phyloP scores from a whole-genome alignment of 37 sponge, comb jelly and placozoan genomes.

The Amphimedon queenslandica region DNA sequence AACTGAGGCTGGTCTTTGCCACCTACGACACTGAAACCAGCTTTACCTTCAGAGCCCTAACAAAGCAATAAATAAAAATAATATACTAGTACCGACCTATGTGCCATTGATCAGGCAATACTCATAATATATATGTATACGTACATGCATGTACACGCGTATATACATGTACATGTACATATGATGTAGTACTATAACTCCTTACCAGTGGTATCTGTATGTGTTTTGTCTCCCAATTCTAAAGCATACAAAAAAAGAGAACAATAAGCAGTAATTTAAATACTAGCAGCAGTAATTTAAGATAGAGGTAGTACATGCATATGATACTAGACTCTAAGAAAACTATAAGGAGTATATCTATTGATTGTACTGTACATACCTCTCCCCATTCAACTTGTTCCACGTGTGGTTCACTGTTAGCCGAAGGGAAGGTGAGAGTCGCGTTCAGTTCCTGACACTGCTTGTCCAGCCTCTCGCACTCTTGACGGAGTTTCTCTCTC shows the following conservation, averaged over 20 bases:
- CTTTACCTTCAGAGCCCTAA: constrained; percentile 45
- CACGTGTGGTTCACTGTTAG: not conserved
- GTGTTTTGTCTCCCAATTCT: constrained; percentile 71
- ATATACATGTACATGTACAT: not conserved
- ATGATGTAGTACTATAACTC: not conserved
- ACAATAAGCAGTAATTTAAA: not conserved
- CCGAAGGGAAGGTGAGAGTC: not conserved
- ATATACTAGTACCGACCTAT: too few species aligned
- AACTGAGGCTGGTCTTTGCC: constrained; percentile 78
- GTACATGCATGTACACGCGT: not conserved
- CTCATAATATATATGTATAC: not conserved
- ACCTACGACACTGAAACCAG: constrained; percentile 75
- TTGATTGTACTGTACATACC: too few species aligned
- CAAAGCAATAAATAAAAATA: too few species aligned
- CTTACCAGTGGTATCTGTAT: constrained; percentile 40
- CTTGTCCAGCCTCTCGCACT: constrained; percentile 27
- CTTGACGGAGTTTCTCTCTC: constrained; percentile 25
- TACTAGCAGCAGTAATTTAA: not conserved
- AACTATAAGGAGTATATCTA: too few species aligned
- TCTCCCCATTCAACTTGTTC: not conserved
- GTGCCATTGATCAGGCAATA: too few species aligned
- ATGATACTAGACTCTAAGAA: too few species aligned
- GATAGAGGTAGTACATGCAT: not conserved
- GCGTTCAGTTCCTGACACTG: constrained; percentile 47
- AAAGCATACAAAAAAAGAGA: not conserved